Evolutionary conservation across 2,888 invertebrate species (phyloP).

Genomic region (Malacosoma neustria): DNA sequence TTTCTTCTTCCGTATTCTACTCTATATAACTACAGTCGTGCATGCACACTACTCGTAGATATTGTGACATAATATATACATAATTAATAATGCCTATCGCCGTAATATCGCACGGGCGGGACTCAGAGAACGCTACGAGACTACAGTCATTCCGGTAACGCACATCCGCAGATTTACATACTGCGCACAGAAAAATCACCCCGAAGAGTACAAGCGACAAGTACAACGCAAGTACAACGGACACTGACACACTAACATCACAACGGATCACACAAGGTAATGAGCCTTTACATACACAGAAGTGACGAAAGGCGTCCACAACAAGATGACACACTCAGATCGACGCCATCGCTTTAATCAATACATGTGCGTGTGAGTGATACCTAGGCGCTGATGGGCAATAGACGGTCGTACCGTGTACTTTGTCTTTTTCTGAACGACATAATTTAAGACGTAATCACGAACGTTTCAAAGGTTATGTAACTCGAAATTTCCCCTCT

Average conservation of each 20-base stretch:
- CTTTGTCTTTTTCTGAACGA: slow-evolving; percentile 42
- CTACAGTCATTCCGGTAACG: slow-evolving; percentile 41
- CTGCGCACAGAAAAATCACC: slow-evolving; percentile 42
- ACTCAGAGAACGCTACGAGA: slow-evolving; percentile 54
- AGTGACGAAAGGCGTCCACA: slow-evolving; percentile 43
- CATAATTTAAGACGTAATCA: no score
- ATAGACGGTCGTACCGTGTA: slow-evolving; percentile 23
- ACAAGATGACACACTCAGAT: slow-evolving; percentile 49
- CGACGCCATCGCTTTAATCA: slow-evolving; percentile 75
- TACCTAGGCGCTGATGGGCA: slow-evolving; percentile 43
- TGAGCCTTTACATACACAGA: slow-evolving; percentile 50
- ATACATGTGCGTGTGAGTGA: slow-evolving; percentile 82
- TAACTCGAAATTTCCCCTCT: no score
- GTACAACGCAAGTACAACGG: no score
- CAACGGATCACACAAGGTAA: slow-evolving; percentile 64
- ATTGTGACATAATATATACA: slow-evolving; percentile 72
- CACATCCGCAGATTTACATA: slow-evolving; percentile 39
- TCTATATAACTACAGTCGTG: slow-evolving; percentile 69
- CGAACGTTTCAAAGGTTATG: no score
- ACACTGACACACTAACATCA: slow-evolving; percentile 65
- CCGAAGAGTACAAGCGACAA: slow-evolving; percentile 51
- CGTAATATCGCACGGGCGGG: slow-evolving; percentile 44
- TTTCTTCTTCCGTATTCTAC: slow-evolving; percentile 67
- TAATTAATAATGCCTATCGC: slow-evolving; percentile 62
- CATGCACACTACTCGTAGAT: slow-evolving; percentile 73